phyloP scores from a whole-genome alignment of 2,888 invertebrate genomes.

The Eutolmus rufibarbis region DNA sequence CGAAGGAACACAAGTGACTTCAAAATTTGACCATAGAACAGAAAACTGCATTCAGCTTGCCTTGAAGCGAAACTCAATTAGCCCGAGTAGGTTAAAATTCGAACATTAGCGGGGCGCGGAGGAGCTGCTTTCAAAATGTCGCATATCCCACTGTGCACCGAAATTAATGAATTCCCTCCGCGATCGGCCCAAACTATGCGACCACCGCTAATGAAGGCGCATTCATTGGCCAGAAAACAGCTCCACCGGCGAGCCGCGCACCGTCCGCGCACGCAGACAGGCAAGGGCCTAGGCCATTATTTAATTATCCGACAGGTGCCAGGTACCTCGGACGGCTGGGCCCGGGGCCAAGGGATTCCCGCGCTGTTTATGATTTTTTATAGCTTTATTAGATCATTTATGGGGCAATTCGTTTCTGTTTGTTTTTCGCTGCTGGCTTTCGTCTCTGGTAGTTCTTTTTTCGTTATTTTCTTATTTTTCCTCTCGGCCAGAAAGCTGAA shows the following conservation, averaged over 20 bases:
- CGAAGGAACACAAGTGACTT: too few species aligned
- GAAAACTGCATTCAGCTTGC: neutral
- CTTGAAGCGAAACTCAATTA: neutral
- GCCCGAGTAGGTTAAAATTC: neutral
- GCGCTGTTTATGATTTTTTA: slow-evolving; percentile 17
- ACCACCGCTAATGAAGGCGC: neutral
- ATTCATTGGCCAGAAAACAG: neutral
- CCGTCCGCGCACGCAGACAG: neutral
- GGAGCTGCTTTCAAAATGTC: neutral
- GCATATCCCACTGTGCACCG: neutral
- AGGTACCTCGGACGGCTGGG: neutral
- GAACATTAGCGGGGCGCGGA: neutral
- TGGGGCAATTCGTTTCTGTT: slow-evolving; percentile 8
- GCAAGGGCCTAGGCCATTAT: slow-evolving; percentile 19
- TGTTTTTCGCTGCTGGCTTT: slow-evolving; percentile 1
- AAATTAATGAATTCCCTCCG: neutral
- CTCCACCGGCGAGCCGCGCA: neutral
- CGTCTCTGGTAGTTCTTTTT: neutral
- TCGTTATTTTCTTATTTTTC: neutral
- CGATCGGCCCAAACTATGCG: neutral
- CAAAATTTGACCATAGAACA: too few species aligned
- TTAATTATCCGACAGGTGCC: slow-evolving; percentile 45
- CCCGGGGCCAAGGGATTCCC: neutral
- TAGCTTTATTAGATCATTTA: slow-evolving; percentile 22
- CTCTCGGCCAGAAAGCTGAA: neutral